Evolutionary conservation across 2,113 vertebrate species (phyloP).

Genomic region (Recurvirostra avosetta): DNA sequence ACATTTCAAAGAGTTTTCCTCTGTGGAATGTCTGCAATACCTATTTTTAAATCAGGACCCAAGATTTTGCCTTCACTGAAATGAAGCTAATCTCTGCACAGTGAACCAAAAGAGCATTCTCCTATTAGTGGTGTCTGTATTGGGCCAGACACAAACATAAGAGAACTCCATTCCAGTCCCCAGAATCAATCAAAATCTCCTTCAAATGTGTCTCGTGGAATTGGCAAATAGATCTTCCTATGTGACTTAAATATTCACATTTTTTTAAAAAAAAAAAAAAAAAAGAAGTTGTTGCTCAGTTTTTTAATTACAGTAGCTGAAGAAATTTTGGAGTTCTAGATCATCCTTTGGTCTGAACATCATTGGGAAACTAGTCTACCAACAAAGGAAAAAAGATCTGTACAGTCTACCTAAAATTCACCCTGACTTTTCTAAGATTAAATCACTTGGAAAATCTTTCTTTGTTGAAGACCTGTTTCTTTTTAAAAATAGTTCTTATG

Average conservation of each 20-base stretch:
- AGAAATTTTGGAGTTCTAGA: not conserved
- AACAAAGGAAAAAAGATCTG: not conserved
- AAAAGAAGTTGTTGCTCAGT: not conserved
- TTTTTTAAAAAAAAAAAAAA: not conserved
- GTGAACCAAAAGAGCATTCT: slow-evolving; percentile 27
- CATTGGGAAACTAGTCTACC: not conserved
- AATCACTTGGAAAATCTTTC: not conserved
- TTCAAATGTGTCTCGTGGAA: not conserved
- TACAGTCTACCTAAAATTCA: not conserved
- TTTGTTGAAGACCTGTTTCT: not conserved
- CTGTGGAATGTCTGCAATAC: slow-evolving; percentile 54
- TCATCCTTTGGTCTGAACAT: not conserved
- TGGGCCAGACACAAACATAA: slow-evolving; percentile 14
- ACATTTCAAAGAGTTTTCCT: slow-evolving; percentile 58
- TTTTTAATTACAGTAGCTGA: not conserved
- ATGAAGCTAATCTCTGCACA: slow-evolving; percentile 48
- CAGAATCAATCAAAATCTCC: not conserved
- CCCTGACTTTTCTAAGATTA: not conserved
- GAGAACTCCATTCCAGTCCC: not conserved
- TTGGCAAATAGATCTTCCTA: not conserved
- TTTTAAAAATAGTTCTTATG: not conserved
- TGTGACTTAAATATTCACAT: not conserved
- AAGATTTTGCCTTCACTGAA: slow-evolving; percentile 57
- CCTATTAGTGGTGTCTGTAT: slow-evolving; percentile 8
- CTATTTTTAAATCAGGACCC: slow-evolving; percentile 69